phyloP scores from a whole-genome alignment of 2,888 invertebrate species.

The Leucoma salicis region DNA sequence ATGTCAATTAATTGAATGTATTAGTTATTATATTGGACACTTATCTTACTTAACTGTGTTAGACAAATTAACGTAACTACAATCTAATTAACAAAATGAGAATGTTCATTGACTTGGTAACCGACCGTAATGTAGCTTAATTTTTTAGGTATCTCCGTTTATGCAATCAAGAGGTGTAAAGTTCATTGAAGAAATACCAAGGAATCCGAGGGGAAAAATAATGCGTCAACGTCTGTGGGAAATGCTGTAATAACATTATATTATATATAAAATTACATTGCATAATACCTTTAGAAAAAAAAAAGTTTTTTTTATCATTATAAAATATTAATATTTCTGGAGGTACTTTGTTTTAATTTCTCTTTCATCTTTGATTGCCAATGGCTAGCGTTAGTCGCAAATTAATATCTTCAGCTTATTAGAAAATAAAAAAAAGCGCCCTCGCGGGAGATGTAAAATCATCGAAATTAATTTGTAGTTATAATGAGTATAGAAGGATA shows the following conservation, averaged over 20 bases:
- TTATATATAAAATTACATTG: background rate
- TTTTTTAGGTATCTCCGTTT: conserved; percentile 73
- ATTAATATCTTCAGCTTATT: too few relatives aligned
- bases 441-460: too few relatives aligned
- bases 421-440: too few relatives aligned
- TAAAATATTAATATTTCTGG: too few relatives aligned
- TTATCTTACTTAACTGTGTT: background rate
- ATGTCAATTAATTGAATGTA: too few relatives aligned
- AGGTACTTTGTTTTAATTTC: too few relatives aligned
- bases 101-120: conserved; percentile 26
- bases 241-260: conserved; percentile 47
- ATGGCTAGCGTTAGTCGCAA: too few relatives aligned
- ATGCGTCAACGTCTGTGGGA: conserved; percentile 82
- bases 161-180: conserved; percentile 85
- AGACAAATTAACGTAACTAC: conserved; percentile 5
- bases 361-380: too few relatives aligned
- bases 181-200: conserved; percentile 85
- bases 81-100: conserved; percentile 25
- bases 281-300: too few relatives aligned
- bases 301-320: too few relatives aligned
- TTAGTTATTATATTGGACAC: background rate
- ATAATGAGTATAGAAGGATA: too few relatives aligned
- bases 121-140: conserved; percentile 22
- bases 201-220: conserved; percentile 87
- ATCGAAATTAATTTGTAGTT: too few relatives aligned